Conservation (phyloP, 2,797 vertebrate species). For the Sebastolobus altivelis region DNA sequence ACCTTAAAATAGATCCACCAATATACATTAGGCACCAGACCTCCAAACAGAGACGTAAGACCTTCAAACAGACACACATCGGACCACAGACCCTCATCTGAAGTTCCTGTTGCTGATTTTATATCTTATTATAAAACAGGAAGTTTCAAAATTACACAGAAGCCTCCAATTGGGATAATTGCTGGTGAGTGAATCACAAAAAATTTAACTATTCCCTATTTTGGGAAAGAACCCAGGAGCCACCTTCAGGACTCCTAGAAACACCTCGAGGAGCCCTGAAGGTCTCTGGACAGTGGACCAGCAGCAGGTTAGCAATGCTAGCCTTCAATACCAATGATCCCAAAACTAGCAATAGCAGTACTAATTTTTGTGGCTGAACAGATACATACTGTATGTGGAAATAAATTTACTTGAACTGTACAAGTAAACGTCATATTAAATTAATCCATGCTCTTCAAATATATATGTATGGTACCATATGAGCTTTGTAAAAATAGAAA, state of each 20-base stretch:
- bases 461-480: background rate
- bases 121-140: background rate
- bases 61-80: background rate
- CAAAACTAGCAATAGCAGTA: background rate
- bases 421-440: background rate
- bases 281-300: background rate
- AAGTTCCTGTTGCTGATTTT: background rate
- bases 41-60: background rate
- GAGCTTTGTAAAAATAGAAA: background rate
- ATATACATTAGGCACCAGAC: background rate
- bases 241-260: background rate
- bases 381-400: background rate
- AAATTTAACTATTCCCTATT: background rate
- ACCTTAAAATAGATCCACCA: slow-evolving; percentile 16
- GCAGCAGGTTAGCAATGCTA: background rate
- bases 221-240: background rate
- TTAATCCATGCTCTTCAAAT: background rate
- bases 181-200: background rate
- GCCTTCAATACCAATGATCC: background rate
- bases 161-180: background rate
- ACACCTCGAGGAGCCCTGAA: background rate
- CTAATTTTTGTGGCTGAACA: background rate
- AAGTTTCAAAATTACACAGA: background rate
- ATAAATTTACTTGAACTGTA: background rate
- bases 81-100: background rate